Evolutionary conservation across 92 coral and sea anemone genomes (phyloP).

Genomic region (Bergia sp.): DNA sequence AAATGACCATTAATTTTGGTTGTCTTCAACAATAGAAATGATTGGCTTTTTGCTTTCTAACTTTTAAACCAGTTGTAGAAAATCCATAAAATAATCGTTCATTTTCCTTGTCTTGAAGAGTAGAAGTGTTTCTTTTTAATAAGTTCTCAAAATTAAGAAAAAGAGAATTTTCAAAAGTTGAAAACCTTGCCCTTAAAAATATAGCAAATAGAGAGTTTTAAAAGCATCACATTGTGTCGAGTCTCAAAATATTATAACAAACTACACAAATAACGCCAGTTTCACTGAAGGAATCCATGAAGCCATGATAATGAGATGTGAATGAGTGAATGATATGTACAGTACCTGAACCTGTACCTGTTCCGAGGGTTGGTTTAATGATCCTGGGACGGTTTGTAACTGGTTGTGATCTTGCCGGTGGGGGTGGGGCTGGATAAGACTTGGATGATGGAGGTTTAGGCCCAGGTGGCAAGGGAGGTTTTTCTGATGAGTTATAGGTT

Average conservation of each 20-base stretch:
- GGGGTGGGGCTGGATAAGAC: conserved; percentile 44
- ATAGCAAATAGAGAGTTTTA: too few species aligned
- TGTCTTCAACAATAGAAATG: too few species aligned
- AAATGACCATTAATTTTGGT: too few species aligned
- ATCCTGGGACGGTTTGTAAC: conserved; percentile 29
- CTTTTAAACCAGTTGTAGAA: too few species aligned
- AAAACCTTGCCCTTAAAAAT: too few species aligned
- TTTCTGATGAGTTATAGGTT: conserved; percentile 40
- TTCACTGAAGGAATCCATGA: not conserved
- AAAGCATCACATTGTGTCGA: not conserved
- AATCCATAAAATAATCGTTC: too few species aligned
- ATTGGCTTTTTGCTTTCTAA: too few species aligned
- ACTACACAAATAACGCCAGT: not conserved
- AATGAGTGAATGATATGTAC: not conserved
- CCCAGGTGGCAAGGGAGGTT: conserved; percentile 26
- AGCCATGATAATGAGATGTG: not conserved
- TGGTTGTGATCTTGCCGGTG: conserved; percentile 15
- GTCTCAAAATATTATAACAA: not conserved
- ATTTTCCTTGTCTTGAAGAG: too few species aligned
- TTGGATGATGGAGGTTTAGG: conserved; percentile 48
- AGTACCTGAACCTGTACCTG: conserved; percentile 51
- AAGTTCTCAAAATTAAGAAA: too few species aligned
- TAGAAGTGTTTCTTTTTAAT: too few species aligned
- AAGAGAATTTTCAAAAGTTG: too few species aligned
- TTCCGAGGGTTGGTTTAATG: conserved; percentile 9